Evolutionary conservation across 1,140 invertebrate genomes (phyloP), one percentile per base, ranked within the genome.

Genomic region (Trachelipus rathkii): DNA sequence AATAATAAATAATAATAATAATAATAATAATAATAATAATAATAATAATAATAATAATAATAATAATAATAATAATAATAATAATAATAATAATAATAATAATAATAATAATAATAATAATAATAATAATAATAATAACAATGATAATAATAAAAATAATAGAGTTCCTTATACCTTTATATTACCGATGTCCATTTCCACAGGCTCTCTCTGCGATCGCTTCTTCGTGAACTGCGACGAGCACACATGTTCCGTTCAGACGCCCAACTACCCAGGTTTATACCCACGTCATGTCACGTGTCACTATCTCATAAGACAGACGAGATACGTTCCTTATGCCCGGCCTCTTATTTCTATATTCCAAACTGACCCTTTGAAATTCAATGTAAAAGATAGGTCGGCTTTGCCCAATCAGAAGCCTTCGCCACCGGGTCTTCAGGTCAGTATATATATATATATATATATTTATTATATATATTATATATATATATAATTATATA

Each of bases 181-280:
- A 15, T 45, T 46, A 13, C 10, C 46, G 19, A 1, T 1, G 10
- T 11, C 70, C 43, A 60, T 53, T 4, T 19, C 19, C 9, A 7
- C 74, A 80, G 79, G 75, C 44, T 78, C 79, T 71, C 94, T 94
- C 85, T 95, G 94, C 86, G 94, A 92, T 19, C 87, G 93, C 77
- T 93, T 94, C 85, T 94, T 93, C 87, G 92, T 91, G 85, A 91
- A 94, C 85, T 95, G 93, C 84, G 92, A 95, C 87, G 89, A 89
- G 84, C 92, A 92, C 90, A 88, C 89, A 68, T 95, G 93, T 85
- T 89, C 92, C 21, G 89, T 94, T 53, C 92, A 93, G 85, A 92
- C 91, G 33, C 92, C 93, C 5, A 94, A 94, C 87, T 94, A 92
- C 85, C 93, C 92, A 15, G 93, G 93, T 19, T 89, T 94, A 67